phyloP scores from a whole-genome alignment of 2,888 invertebrate genomes.

The Lingula anatina region DNA sequence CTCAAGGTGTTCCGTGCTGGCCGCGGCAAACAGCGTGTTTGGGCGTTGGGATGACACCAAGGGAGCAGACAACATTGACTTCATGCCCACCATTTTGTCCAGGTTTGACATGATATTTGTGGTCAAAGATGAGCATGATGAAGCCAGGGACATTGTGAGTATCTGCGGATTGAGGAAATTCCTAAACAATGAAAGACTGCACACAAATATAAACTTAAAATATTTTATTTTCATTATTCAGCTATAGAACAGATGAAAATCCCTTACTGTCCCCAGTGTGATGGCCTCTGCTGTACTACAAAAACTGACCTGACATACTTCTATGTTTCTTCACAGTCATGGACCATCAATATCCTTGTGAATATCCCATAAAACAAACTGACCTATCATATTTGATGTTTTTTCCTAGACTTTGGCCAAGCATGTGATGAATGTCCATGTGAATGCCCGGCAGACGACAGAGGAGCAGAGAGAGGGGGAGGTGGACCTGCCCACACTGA shows the following conservation, averaged over 20 bases:
- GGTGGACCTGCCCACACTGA: conserved; percentile 75
- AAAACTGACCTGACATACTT: too few species aligned
- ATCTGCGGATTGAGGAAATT: neutral
- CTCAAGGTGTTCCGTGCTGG: conserved; percentile 96
- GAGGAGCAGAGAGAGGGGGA: conserved; percentile 64
- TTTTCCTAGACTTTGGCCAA: conserved; percentile 75
- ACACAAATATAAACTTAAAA: too few species aligned
- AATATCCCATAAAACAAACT: too few species aligned
- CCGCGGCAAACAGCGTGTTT: conserved; percentile 97
- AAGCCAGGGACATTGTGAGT: conserved; percentile 77
- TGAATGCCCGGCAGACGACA: conserved; percentile 60
- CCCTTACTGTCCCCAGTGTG: too few species aligned
- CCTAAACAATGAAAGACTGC: too few species aligned
- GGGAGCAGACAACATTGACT: conserved; percentile 97
- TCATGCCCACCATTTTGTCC: conserved; percentile 99
- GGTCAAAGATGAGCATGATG: conserved; percentile 94
- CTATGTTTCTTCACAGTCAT: too few species aligned
- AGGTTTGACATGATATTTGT: conserved; percentile 99
- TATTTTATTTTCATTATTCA: too few species aligned
- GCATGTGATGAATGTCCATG: conserved; percentile 94
- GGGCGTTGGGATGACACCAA: conserved; percentile 99
- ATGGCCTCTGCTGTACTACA: too few species aligned
- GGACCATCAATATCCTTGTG: too few species aligned
- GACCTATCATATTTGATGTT: too few species aligned
- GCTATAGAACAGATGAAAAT: too few species aligned